Conservation (phyloP, 2,797 vertebrate species). For the Squalus acanthias region DNA sequence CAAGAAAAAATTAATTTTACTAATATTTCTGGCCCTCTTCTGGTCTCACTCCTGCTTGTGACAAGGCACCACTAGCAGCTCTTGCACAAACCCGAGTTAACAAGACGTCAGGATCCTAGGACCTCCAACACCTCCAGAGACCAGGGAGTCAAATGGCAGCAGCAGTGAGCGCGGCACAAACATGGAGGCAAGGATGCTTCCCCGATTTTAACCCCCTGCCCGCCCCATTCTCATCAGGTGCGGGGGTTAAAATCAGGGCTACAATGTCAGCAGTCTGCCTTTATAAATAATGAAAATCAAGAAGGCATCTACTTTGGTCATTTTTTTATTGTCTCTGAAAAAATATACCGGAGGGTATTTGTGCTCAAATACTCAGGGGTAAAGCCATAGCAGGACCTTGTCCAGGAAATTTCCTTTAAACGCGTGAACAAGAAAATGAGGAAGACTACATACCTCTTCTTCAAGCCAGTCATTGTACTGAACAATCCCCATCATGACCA, state of each 20-base stretch:
- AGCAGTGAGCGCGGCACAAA: background rate
- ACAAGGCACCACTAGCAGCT: background rate
- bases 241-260: background rate
- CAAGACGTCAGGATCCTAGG: background rate
- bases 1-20: background rate
- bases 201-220: background rate
- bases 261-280: background rate
- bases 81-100: background rate
- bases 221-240: background rate
- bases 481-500: conserved; percentile 92
- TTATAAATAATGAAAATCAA: background rate
- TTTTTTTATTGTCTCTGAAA: background rate
- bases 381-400: background rate
- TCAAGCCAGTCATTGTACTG: conserved; percentile 98
- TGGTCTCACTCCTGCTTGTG: background rate
- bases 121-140: background rate
- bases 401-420: background rate
- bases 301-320: background rate
- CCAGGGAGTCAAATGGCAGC: background rate
- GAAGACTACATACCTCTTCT: conserved; percentile 73
- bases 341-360: background rate
- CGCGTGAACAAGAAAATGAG: background rate
- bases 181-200: too few species aligned
- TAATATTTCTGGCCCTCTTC: background rate
- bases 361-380: background rate